These are phyloP conservation scores for Tinea semifulvella DNA, from an alignment of 2,888 invertebrate genomes.

Conservation along the genomic window DNA sequence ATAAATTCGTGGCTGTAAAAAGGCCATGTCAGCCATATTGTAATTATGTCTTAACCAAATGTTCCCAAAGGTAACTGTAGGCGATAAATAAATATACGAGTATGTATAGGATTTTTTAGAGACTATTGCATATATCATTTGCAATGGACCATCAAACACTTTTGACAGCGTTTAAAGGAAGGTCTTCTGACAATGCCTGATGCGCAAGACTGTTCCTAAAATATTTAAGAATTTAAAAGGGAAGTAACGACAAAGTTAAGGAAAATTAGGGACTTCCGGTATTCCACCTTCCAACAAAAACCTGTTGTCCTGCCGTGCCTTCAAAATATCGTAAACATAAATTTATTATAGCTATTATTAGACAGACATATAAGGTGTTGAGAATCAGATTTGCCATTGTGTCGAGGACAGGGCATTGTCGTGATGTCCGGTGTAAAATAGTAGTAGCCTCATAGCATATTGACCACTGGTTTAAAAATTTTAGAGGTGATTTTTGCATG, in stretches of 20 bases:
- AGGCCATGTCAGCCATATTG: too few relatives aligned
- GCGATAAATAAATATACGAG: too few relatives aligned
- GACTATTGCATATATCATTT: too few relatives aligned
- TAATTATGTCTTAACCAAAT: too few relatives aligned
- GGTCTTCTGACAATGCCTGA: too few relatives aligned
- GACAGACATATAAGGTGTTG: constrained; percentile 29
- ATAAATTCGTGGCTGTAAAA: too few relatives aligned
- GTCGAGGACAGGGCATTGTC: constrained; percentile 33
- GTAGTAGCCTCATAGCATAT: background rate
- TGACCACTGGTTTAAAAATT: background rate
- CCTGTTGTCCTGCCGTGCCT: constrained; percentile 4
- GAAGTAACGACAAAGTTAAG: constrained; percentile 4
- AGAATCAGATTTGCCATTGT: constrained; percentile 45
- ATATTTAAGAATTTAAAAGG: background rate
- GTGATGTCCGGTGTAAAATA: constrained; percentile 2
- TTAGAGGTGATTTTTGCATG: constrained; percentile 5
- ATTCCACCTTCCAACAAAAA: background rate
- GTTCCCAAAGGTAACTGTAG: too few relatives aligned
- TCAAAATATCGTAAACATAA: constrained; percentile 1
- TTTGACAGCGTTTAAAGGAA: too few relatives aligned
- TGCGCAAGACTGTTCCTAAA: too few relatives aligned
- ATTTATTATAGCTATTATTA: constrained; percentile 14
- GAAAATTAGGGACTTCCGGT: constrained; percentile 5
- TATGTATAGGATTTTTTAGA: too few relatives aligned
- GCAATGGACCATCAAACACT: too few relatives aligned